Conservation (phyloP, 2,113 vertebrate species). For the Chlorocebus sabaeus region DNA sequence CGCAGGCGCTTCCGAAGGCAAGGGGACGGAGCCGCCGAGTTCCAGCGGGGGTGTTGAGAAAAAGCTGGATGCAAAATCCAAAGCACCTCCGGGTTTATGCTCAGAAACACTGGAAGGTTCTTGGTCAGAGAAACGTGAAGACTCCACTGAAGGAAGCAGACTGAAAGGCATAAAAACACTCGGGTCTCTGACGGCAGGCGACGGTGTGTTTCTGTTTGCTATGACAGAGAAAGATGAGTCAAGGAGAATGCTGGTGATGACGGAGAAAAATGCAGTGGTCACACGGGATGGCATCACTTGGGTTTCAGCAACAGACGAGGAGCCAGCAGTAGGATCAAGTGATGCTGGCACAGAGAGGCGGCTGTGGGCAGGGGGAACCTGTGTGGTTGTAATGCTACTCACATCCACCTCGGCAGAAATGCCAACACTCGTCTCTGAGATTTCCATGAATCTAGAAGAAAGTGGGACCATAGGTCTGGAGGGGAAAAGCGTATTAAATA, state of each 20-base stretch:
- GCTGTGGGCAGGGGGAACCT: conserved; percentile 48
- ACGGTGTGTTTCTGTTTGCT: fast-evolving
- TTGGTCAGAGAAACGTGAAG: conserved; percentile 42
- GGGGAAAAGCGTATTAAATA: conserved; percentile 91
- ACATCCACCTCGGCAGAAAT: conserved; percentile 51
- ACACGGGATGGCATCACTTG: fast-evolving
- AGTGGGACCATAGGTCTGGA: conserved; percentile 85
- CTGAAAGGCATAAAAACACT: background rate
- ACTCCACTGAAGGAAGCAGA: conserved; percentile 52
- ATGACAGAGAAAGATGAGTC: conserved; percentile 17
- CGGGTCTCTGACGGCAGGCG: fast-evolving
- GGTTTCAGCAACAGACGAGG: conserved; percentile 1
- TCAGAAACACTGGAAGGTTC: background rate
- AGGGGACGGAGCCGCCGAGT: conserved; percentile 22
- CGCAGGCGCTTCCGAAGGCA: background rate
- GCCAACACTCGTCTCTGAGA: background rate
- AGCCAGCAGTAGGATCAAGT: background rate
- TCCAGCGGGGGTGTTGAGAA: conserved; percentile 57
- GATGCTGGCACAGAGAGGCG: conserved; percentile 12
- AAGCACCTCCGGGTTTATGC: background rate
- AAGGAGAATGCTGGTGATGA: background rate
- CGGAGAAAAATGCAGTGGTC: background rate
- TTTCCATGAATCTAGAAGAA: conserved; percentile 79
- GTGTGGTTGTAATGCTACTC: conserved; percentile 42
- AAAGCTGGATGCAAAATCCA: conserved; percentile 54